Conservation (phyloP, 2,888 invertebrate species). For the Aproaerema taeniolella region DNA sequence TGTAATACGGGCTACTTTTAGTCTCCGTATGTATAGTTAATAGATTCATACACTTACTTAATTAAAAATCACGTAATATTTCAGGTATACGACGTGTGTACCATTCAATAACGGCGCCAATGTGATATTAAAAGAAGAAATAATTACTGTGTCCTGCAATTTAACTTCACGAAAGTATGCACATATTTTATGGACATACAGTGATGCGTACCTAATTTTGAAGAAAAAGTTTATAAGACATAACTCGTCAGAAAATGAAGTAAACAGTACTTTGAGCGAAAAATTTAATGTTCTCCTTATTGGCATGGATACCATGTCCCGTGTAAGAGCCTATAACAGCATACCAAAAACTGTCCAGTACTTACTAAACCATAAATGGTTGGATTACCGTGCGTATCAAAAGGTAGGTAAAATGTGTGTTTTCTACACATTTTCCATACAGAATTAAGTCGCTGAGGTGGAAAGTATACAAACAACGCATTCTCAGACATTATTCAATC, state of each 20-base stretch:
- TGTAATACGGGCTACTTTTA: no score
- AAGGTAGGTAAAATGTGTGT: conserved; percentile 25
- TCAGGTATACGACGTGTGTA: conserved; percentile 36
- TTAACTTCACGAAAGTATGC: background rate
- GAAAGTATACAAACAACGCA: background rate
- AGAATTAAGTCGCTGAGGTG: background rate
- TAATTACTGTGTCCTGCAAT: conserved; percentile 38
- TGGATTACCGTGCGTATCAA: conserved; percentile 21
- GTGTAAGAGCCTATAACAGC: conserved; percentile 14
- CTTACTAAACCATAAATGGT: conserved; percentile 15
- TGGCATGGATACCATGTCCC: conserved; percentile 21
- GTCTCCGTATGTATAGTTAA: no score
- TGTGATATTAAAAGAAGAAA: conserved; percentile 31
- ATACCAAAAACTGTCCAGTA: conserved; percentile 17
- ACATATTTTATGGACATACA: conserved; percentile 28
- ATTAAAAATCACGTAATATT: no score
- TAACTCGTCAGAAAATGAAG: no score
- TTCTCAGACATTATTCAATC: background rate
- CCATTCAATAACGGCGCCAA: conserved; percentile 33
- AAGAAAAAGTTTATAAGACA: no score
- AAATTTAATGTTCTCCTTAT: conserved; percentile 21
- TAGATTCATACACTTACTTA: no score
- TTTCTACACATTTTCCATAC: background rate
- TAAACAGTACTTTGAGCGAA: conserved; percentile 3
- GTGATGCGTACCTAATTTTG: conserved; percentile 39